Evolutionary conservation across 2,888 invertebrate species (phyloP), one percentile per base, ranked within the genome.

Genomic region (Hypena proboscidalis): DNA sequence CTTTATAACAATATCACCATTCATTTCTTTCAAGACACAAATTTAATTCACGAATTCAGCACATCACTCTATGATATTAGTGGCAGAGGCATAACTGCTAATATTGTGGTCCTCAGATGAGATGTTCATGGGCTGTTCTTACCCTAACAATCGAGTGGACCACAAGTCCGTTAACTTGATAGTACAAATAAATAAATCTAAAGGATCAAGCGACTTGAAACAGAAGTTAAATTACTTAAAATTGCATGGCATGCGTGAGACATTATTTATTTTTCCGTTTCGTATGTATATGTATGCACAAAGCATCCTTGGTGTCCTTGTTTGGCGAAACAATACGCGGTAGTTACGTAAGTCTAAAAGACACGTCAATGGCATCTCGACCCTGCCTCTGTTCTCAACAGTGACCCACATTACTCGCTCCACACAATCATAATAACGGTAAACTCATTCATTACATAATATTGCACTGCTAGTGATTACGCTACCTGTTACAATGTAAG

Each of bases 351-450:
- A 86, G 68, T 59, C 62, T 63, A 70, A 74, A 79, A 83, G 76
- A 78, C 75, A 74, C 83, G 83, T 86, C 88, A 87, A 85, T 82
- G 85, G 83, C 85, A 86, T 85, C 85, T 85, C 85, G 89, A 88
- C 88, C 89, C 87, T 86, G 88, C 80, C 76, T 80, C 80, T 74
- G 79, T 80, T 85, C 85, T 87, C 81, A 85, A 83, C 83, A 87
- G 82, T 88, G 90, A 88, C 90, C 88, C 88, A 89, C 87, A 87
- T 89, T 77, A 79, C 80, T 78, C 75, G 74, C 70, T 76, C 67
- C 73, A 74, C 77, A 76, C 74, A 83, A 82, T 80, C 80, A 80
- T 83, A 80, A 83, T 83, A 84, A 83, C 84, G 80, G 81, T 76
- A 74, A 74, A 77, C 67, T 74, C 70, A 77, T 82, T 81, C 70